Base-by-base conservation (phyloP, 1,140 invertebrate species). In the Mamestra configurata region DNA sequence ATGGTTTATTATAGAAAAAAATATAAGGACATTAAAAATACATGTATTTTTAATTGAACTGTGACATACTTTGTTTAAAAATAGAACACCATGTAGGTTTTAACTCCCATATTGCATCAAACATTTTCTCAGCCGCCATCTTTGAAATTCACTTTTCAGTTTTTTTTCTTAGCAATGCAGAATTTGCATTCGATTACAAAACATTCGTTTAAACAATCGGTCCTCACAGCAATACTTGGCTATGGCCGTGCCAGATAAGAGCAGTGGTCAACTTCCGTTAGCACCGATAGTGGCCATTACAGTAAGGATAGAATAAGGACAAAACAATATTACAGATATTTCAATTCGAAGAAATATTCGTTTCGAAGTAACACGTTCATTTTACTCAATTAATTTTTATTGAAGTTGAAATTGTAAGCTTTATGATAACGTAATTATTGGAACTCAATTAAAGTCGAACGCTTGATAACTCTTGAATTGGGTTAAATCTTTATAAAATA, bases 251-350 rank as follows among this genome's bases (percentile, higher is more conserved):
- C 0, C 81, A 89, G 90, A 91, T 92, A 92, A 90, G 86, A 79
- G 53, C 82, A 86, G 85, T 84, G 84, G 64, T 78, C 79, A 53
- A 87, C 88, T 92, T 93, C 91, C 91, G 91, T 85, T 84, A 77
- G 59, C 55, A 70, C 66, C 83, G 86, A 90, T 89, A 89, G 81
- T 85, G 81, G 84, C 83, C 85, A 37, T 27, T 24, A 43, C 80
- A 82, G 79, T 80, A 83, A 88, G 86, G 86, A 89, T 86, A 89
- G 84, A 90, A 83, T 76, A 82, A 90, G 86, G 89, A 90, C 88
- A 90, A 89, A 88, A 87, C 84, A 88, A 90, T 76, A 57, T 61
- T 61, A 71, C 61, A 83, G 73, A 80, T 73, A 57, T 81, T 72
- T 71, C 6, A 37, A 43, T 81, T 79, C 82, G 79, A 79, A 83